Conservation (phyloP, 2,113 vertebrate genomes). For the Tachysurus vachellii region DNA sequence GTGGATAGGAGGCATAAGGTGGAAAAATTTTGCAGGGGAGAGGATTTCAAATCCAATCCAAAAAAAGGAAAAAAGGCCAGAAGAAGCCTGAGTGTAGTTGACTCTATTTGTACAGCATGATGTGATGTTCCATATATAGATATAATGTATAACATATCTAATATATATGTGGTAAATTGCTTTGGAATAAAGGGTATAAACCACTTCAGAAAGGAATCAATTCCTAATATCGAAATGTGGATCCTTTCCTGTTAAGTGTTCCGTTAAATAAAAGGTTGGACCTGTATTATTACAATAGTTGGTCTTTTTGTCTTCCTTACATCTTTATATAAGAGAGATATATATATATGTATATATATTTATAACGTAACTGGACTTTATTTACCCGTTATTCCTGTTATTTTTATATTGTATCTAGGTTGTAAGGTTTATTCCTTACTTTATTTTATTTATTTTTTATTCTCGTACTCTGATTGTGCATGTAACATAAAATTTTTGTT, state of each 20-base stretch:
- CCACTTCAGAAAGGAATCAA: neutral
- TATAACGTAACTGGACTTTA: neutral
- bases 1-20: no score
- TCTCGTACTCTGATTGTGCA: no score
- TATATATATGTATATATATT: no score
- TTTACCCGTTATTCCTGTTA: neutral
- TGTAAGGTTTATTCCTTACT: no score
- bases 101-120: no score
- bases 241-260: neutral
- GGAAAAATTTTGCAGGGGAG: neutral
- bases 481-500: no score
- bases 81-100: neutral
- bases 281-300: neutral
- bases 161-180: neutral
- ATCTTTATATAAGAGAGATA: neutral
- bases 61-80: neutral
- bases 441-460: no score
- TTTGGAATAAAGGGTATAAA: neutral
- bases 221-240: neutral
- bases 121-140: neutral
- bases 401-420: neutral
- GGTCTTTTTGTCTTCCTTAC: neutral
- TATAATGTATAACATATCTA: no score
- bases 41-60: neutral
- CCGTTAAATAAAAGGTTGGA: neutral